Evolutionary conservation across 2,888 invertebrate genomes (phyloP).

Genomic region (Bugulina stolonifera): DNA sequence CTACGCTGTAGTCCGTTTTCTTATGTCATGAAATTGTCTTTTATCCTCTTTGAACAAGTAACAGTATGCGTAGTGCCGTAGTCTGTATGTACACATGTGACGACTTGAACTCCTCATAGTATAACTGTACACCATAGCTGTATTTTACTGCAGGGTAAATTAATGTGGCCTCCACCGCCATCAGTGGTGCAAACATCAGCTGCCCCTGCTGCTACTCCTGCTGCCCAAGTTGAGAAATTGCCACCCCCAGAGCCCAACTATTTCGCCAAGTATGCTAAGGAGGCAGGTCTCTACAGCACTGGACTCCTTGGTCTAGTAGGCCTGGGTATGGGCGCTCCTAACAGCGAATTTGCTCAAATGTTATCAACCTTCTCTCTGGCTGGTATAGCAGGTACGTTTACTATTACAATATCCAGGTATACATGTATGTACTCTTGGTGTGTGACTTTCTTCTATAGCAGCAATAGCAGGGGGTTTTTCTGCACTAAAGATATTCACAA

Average conservation of each 20-base stretch:
- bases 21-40: too few species aligned
- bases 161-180: constrained; percentile 75
- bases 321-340: constrained; percentile 71
- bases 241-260: constrained; percentile 59
- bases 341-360: constrained; percentile 78
- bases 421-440: not conserved
- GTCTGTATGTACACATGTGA: too few species aligned
- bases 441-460: too few species aligned
- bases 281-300: constrained; percentile 44
- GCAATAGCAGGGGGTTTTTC: too few species aligned
- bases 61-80: too few species aligned
- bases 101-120: too few species aligned
- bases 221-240: constrained; percentile 34
- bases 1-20: too few species aligned
- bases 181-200: constrained; percentile 57
- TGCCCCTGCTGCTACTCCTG: constrained; percentile 35
- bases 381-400: constrained; percentile 66
- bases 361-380: constrained; percentile 76
- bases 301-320: constrained; percentile 51
- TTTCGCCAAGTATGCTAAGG: constrained; percentile 61
- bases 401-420: not conserved
- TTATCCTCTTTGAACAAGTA: too few species aligned
- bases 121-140: too few species aligned
- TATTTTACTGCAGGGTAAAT: constrained; percentile 56
- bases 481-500: too few species aligned